Evolutionary conservation across 1,140 invertebrate genomes (phyloP), one percentile per base, ranked within the genome.

Genomic region (Trinorchestia longiramus): DNA sequence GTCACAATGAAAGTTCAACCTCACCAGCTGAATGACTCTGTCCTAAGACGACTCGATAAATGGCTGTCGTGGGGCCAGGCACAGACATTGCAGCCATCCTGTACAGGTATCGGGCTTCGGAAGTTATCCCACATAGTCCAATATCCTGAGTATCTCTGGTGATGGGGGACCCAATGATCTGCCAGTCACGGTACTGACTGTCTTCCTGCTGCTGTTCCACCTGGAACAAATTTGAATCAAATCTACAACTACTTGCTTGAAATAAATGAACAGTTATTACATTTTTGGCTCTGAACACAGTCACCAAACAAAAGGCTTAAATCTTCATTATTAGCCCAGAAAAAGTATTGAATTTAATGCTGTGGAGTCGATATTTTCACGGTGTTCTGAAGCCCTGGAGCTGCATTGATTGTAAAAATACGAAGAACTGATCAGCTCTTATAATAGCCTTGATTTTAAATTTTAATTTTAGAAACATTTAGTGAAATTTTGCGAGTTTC

Each of bases 101-200:
- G 41, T 96, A 94, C 41, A 96, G 96, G 91, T 96, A 96, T 47
- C 95, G 92, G 36, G 96, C 47, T 15, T 44, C 95, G 0, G 62
- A 95, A 36, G 87, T 41, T 43, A 96, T 91, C 96, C 96, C 96
- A 87, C 96, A 96, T 19, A 96, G 88, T 28, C 96, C 96, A 28
- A 96, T 90, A 42, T 96, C 96, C 40, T 90, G 95, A 3, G 95
- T 96, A 91, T 96, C 96, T 44, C 96, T 43, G n/a, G 95, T 96
- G 88, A 96, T 95, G 88, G 95, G 96, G 43, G 96, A 95, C 45
- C 87, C 87, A 36, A 95, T 95, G 87, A 91, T 95, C 95, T 95
- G 87, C 95, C 95, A 95, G 43, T 94, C 92, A 0, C 92, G 92
- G 92, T 45, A 94, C 43, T 94, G 92, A 17, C 92, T 45, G 43